Evolutionary conservation across 2,888 invertebrate species (phyloP).

Genomic region (Acrobasis suavella): DNA sequence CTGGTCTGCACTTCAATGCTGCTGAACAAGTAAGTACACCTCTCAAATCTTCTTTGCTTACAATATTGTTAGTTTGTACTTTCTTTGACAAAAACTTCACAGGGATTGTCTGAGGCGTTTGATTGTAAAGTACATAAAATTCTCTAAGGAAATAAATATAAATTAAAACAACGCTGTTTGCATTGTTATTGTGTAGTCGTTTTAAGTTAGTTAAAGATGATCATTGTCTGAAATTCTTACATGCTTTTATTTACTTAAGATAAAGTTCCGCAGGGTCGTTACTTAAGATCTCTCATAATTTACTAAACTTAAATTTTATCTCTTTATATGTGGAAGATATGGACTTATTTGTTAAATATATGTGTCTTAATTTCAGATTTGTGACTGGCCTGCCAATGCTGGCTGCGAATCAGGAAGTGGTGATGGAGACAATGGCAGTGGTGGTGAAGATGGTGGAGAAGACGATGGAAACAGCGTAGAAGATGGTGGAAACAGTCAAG

Average conservation of each 20-base stretch:
- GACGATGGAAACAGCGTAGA: too few relatives aligned
- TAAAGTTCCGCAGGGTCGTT: background rate
- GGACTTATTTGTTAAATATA: too few relatives aligned
- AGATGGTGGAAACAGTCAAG: background rate
- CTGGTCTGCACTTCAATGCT: conserved; percentile 43
- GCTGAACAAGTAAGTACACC: conserved; percentile 37
- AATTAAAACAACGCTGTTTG: background rate
- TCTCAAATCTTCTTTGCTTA: too few relatives aligned
- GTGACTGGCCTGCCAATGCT: conserved; percentile 39
- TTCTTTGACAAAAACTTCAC: too few relatives aligned
- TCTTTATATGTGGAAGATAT: too few relatives aligned
- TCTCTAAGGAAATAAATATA: background rate
- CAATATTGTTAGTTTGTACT: too few relatives aligned
- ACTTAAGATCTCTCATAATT: background rate
- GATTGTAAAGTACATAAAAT: too few relatives aligned
- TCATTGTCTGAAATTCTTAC: too few relatives aligned
- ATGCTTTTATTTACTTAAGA: background rate
- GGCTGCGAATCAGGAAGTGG: conserved; percentile 27
- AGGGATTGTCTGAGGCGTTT: background rate
- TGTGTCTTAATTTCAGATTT: conserved; percentile 30
- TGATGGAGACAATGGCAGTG: conserved; percentile 22
- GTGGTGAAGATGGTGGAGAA: background rate
- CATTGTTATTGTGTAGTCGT: too few relatives aligned
- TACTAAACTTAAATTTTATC: background rate
- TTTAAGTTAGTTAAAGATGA: too few relatives aligned